These are phyloP conservation scores for Tichodroma muraria DNA, from an alignment of 2,113 vertebrate species.

Conservation along the genomic window DNA sequence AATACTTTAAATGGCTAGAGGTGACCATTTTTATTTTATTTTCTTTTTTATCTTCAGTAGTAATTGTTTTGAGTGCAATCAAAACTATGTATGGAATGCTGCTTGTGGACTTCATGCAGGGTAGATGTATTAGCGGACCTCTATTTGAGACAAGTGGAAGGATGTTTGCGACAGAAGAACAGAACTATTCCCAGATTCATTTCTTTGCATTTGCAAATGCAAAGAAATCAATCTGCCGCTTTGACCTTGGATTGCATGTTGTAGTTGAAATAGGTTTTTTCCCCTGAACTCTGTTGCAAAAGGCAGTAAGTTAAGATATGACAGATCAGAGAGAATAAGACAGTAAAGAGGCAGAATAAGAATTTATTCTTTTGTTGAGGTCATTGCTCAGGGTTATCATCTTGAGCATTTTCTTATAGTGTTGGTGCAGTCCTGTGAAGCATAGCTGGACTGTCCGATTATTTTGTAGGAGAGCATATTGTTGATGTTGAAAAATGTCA, in stretches of 20 bases:
- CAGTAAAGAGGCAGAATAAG: not conserved
- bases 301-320: not conserved
- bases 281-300: not conserved
- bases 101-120: not conserved
- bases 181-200: not conserved
- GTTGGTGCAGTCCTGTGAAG: not conserved
- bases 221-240: not conserved
- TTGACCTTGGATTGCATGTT: not conserved
- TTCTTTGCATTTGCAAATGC: not conserved
- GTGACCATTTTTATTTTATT: not conserved
- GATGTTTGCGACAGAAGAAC: not conserved
- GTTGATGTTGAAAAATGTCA: not conserved
- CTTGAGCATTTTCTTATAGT: not conserved
- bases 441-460: accelerated
- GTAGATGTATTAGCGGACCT: not conserved
- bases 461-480: not conserved
- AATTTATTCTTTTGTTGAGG: not conserved
- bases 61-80: not conserved
- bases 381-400: not conserved
- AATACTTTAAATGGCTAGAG: not conserved
- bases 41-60: not conserved
- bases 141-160: not conserved
- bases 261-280: not conserved
- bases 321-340: not conserved
- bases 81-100: not conserved